A percentile compares a stretch with the other conserved stretches of the same genome.
phyloP scores from a whole-genome alignment of 1,140 invertebrate genomes.

The Dolichoris vasculosae region DNA sequence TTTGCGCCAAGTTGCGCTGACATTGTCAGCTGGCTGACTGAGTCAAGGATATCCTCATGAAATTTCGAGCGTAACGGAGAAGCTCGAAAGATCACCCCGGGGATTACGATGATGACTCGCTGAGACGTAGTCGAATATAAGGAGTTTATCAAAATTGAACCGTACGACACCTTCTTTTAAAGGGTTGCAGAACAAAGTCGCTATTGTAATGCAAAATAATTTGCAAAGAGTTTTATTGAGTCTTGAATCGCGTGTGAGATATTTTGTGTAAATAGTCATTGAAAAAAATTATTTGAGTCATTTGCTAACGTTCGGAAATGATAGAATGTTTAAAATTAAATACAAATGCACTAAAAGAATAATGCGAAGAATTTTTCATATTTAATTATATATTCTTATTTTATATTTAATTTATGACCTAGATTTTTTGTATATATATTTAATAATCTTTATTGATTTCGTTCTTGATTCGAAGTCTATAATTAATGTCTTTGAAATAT shows the following conservation, averaged over 20 bases:
- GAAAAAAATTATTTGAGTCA: no score
- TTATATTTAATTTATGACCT: not conserved
- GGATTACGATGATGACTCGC: conserved; percentile 15
- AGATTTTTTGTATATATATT: not conserved
- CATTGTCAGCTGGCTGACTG: conserved; percentile 36
- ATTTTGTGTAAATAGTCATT: not conserved
- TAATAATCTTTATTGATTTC: no score
- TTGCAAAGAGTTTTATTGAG: not conserved
- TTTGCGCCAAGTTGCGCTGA: not conserved
- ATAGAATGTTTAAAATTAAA: no score
- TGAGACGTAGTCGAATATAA: conserved; percentile 19
- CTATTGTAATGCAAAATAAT: not conserved
- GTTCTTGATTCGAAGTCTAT: no score
- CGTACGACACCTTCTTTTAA: conserved; percentile 61
- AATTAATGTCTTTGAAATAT: no score
- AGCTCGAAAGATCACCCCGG: conserved; percentile 54
- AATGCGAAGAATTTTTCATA: no score
- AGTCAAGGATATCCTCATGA: conserved; percentile 55
- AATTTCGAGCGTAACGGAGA: conserved; percentile 58
- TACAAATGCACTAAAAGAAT: no score
- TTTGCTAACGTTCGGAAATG: no score
- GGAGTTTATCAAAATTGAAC: conserved; percentile 65
- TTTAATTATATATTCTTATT: no score
- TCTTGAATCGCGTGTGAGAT: not conserved
- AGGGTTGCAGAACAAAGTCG: not conserved